Base-by-base conservation (phyloP, 2,797 vertebrate species). In the Dryobates pubescens region DNA sequence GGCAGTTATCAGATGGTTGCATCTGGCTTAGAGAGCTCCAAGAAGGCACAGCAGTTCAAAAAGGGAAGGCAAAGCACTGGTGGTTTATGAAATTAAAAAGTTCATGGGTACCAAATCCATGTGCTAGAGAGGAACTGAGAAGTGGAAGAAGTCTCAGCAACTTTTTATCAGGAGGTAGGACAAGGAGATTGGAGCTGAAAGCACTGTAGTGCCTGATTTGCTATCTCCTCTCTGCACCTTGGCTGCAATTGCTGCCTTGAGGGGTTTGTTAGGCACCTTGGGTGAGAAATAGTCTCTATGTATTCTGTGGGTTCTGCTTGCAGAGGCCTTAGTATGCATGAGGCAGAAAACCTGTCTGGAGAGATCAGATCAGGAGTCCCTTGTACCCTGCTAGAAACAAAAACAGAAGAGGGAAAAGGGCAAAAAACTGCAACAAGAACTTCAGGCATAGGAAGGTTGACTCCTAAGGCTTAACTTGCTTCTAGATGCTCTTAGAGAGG, bases 61-160 rank as follows among this genome's bases (percentile, higher is more conserved):
- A 89, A 59, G 61, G 47, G 51, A 93, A 90, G 65, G 94, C 47
- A 62, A 87, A 93, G 92, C 73, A 58, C 90, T 91, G 94, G 54
- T 95, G 95, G 90, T 30, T 96, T 95, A 95, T 94, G 94, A 96
- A 96, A 96, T 96, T 96, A 90, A 89, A 96, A 94, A 95, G 85
- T 79, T 89, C 56, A 49, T 5, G 45, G 90, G 62, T 87, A 87
- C 93, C 81, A 92, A 86, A 90, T 89, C 77, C 78, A 82, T 2
- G n/a, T 53, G 81, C 68, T 75, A 23, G 73, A 84, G 86, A 88
- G 83, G 78, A 90, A 41, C 38, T 53, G 82, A 71, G 86, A 88
- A 53, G 82, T 34, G 86, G 82, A 62, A 92, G 82, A 89, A 90
- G 41, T 5, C 70, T 95, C 80, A 45, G 86, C 61, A 29, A 3